Base-by-base conservation (phyloP, 1,140 invertebrate genomes). In the Drosophila dunni region DNA sequence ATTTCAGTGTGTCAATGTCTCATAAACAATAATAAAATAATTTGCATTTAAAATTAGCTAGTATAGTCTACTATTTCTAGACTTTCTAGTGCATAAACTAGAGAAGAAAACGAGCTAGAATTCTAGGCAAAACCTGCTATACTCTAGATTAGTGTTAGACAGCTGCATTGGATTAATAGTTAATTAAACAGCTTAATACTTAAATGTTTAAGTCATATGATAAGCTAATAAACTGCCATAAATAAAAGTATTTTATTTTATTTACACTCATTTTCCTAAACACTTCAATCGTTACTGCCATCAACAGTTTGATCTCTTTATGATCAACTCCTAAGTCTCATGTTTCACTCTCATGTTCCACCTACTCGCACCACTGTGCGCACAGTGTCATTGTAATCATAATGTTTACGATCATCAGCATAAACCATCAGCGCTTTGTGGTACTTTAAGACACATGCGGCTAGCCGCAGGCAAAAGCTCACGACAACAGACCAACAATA, bases 361-460 rank as follows among this genome's bases (percentile, higher is more conserved):
- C n/a, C n/a, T n/a, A 1, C 13, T 51, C 1, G 1, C 33, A 9
- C 61, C 82, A 85, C 50, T 75, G 81, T 88, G 38, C 48, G 48
- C 15, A 36, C 65, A 53, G 40, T 56, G 40, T 58, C 50, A 62
- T 64, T 10, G 36, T 56, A 63, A 79, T 72, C 67, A 71, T 74
- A 61, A 70, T 72, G 57, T 63, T 78, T 72, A 79, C 67, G 70
- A 75, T 68, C 70, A 79, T 86, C 75, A 71, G 74, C 71, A 75
- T 63, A 66, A 60, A 67, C 54, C 67, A 83, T 76, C 80, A 75
- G 75, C 81, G 65, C 65, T 38, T 67, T 79, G 58, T 53, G 66
- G 65, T 68, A 79, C 74, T 85, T 85, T 81, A 66, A 85, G 83
- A 88, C 84, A 88, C 84, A 88, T 88, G 84, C 67, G 77, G 67